A percentile compares a stretch with the other conserved stretches of the same genome.
phyloP scores from a whole-genome alignment of 1,140 invertebrate genomes.

The Forficula auricularia region DNA sequence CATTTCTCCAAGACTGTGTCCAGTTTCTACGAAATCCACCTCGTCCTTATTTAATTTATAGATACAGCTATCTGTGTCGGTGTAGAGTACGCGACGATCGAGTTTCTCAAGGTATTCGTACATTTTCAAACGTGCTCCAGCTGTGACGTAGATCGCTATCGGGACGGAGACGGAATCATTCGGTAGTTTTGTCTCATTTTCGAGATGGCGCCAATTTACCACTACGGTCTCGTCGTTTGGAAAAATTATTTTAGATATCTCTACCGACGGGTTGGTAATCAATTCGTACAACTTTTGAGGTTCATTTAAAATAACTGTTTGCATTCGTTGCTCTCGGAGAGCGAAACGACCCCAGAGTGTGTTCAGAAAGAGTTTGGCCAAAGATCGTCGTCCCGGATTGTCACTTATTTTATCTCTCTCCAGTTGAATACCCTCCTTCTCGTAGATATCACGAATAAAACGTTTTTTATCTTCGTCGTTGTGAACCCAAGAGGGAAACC shows the following conservation, averaged over 20 bases:
- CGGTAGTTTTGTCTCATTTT: not conserved
- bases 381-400: not conserved
- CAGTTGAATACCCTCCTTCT: no score
- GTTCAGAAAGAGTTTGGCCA: slow-evolving; percentile 1
- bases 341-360: not conserved
- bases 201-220: not conserved
- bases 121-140: not conserved
- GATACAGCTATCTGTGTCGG: not conserved
- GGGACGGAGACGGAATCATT: not conserved
- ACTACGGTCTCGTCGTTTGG: not conserved
- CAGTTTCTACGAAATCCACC: not conserved
- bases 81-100: not conserved
- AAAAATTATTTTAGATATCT: not conserved
- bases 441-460: no score
- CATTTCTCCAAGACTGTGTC: not conserved
- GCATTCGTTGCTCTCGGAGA: not conserved
- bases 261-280: not conserved
- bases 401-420: no score
- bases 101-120: not conserved
- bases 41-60: not conserved
- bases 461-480: no score
- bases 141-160: not conserved
- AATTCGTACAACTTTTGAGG: not conserved
- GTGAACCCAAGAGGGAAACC: not conserved
- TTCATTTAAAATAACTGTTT: not conserved